Conservation (phyloP, 1,140 invertebrate genomes). For the Glomeris maerens region DNA sequence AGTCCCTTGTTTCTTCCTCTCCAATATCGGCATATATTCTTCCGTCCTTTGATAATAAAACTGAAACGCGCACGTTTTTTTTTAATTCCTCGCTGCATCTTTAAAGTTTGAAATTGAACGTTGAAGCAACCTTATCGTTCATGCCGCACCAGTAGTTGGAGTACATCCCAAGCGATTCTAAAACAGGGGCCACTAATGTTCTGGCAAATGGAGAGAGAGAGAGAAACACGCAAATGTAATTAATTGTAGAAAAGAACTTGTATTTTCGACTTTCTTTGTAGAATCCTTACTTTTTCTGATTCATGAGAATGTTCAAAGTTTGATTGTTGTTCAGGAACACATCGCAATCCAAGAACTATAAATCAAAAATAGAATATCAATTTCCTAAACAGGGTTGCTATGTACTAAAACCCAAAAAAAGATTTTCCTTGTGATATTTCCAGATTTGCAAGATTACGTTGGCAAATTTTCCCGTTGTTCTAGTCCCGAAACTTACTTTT, state of each 20-base stretch:
- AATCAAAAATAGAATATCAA: slow-evolving; percentile 23
- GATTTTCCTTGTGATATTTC: too few species aligned
- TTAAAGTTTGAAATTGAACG: too few species aligned
- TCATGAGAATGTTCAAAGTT: slow-evolving; percentile 51
- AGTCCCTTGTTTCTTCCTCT: slow-evolving; percentile 54
- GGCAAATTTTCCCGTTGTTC: too few species aligned
- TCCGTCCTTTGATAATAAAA: slow-evolving; percentile 81
- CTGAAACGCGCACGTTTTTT: too few species aligned
- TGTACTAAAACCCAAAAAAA: too few species aligned
- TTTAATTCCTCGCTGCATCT: slow-evolving; percentile 8
- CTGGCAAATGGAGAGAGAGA: slow-evolving; percentile 19
- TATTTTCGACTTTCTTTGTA: neutral
- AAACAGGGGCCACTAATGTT: slow-evolving; percentile 56
- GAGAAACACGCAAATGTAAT: neutral
- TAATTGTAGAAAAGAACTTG: slow-evolving; percentile 5
- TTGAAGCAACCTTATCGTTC: slow-evolving; percentile 41
- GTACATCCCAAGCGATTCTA: slow-evolving; percentile 71
- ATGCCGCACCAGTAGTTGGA: slow-evolving; percentile 95
- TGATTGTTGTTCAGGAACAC: slow-evolving; percentile 60
- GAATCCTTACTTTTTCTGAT: slow-evolving; percentile 35
- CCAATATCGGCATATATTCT: slow-evolving; percentile 67
- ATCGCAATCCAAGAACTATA: slow-evolving; percentile 78
- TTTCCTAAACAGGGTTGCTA: too few species aligned
- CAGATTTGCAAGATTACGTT: too few species aligned
- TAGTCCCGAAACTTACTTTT: too few species aligned